These are phyloP conservation scores for Petrocephalus schoutedeni DNA, from an alignment of 2,797 vertebrate genomes.

Conservation along the genomic window DNA sequence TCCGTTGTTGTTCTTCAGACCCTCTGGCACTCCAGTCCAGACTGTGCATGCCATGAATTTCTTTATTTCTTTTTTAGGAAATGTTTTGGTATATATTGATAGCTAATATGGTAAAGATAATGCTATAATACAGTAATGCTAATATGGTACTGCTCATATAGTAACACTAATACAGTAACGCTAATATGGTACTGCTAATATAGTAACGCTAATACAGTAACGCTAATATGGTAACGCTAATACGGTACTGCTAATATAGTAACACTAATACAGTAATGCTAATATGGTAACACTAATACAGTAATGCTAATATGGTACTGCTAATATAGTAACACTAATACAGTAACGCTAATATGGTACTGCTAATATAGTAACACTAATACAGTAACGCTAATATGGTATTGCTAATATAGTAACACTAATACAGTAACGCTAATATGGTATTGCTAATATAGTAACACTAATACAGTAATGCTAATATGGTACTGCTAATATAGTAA, in stretches of 20 bases:
- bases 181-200: too few relatives aligned
- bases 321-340: background rate
- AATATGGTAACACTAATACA: too few relatives aligned
- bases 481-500: background rate
- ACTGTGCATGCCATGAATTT: background rate
- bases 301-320: too few relatives aligned
- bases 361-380: background rate
- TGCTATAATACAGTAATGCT: too few relatives aligned
- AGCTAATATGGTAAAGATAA: background rate
- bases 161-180: too few relatives aligned
- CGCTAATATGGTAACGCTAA: too few relatives aligned
- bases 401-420: background rate
- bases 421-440: background rate
- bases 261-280: too few relatives aligned
- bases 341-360: too few relatives aligned
- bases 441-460: background rate
- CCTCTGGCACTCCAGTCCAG: background rate
- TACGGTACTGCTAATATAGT: too few relatives aligned
- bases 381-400: background rate
- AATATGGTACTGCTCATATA: too few relatives aligned
- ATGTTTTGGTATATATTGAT: background rate
- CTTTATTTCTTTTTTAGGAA: background rate
- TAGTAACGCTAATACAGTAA: too few relatives aligned
- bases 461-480: background rate
- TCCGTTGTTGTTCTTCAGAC: too few relatives aligned